Conservation (phyloP, 2,113 vertebrate genomes). For the Gymnocephalus cernua region DNA sequence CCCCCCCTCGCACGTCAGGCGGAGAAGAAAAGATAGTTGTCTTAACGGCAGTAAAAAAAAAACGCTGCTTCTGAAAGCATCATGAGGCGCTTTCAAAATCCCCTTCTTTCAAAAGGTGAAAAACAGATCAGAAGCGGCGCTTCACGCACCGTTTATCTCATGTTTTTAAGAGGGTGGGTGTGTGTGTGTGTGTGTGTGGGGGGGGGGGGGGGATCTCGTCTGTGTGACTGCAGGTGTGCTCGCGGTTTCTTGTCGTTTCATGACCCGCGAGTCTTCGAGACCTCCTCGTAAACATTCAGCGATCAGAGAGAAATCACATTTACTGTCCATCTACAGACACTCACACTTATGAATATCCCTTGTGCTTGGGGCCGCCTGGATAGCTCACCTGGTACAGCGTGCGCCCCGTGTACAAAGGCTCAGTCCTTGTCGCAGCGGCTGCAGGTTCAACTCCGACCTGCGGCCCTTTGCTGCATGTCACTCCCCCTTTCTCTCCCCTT, state of each 20-base stretch:
- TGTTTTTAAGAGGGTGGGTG: background rate
- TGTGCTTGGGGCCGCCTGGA: too few relatives aligned
- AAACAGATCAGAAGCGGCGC: background rate
- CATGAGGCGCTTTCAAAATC: background rate
- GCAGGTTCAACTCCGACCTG: too few relatives aligned
- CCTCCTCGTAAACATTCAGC: background rate
- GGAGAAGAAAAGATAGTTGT: too few relatives aligned
- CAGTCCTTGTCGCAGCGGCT: too few relatives aligned
- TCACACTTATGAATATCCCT: background rate
- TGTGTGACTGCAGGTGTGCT: slow-evolving; percentile 26
- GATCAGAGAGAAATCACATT: background rate
- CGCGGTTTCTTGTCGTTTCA: background rate
- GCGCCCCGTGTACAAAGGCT: too few relatives aligned
- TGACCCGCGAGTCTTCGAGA: background rate
- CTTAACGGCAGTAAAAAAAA: background rate
- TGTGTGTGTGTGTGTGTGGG: too few relatives aligned
- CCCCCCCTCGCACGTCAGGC: slow-evolving; percentile 1
- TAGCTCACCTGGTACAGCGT: too few relatives aligned
- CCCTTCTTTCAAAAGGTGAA: slow-evolving; percentile 19
- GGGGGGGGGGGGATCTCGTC: too few relatives aligned
- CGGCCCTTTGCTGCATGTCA: too few relatives aligned
- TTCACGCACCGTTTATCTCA: slow-evolving; percentile 13
- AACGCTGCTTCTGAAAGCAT: background rate
- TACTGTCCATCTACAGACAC: too few relatives aligned
- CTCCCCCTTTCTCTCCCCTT: too few relatives aligned